Conservation (phyloP, 2,797 vertebrate species). For the Hirundo rustica region DNA sequence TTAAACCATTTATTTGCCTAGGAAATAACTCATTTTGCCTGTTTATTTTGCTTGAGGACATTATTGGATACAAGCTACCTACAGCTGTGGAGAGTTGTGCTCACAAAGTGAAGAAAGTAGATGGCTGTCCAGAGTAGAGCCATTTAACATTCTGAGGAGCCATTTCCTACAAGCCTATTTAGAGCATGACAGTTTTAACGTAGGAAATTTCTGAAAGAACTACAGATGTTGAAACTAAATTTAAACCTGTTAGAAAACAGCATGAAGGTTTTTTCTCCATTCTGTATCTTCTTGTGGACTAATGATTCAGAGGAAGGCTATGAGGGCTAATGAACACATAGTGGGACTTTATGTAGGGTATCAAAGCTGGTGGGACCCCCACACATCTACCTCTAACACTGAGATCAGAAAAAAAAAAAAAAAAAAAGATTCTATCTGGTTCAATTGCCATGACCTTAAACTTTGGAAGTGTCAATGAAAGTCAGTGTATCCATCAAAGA, state of each 20-base stretch:
- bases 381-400: neutral
- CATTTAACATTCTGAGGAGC: neutral
- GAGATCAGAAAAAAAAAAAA: neutral
- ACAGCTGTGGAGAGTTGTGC: neutral
- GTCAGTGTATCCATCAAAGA: neutral
- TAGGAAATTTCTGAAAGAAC: neutral
- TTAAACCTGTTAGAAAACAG: slow-evolving; percentile 5
- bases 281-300: neutral
- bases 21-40: slow-evolving; percentile 7
- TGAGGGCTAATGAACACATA: slow-evolving; percentile 23
- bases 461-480: neutral
- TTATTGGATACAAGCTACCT: neutral
- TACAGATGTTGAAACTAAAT: neutral
- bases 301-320: neutral
- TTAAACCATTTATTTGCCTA: slow-evolving; percentile 6
- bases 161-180: neutral
- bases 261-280: neutral
- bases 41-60: neutral
- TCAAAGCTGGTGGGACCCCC: neutral
- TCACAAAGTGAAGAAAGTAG: neutral
- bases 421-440: neutral
- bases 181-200: neutral
- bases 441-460: neutral
- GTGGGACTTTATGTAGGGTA: neutral
- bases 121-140: neutral